Evolutionary conservation across 2,888 invertebrate genomes (phyloP).

Genomic region (Temnothorax unifasciatus): DNA sequence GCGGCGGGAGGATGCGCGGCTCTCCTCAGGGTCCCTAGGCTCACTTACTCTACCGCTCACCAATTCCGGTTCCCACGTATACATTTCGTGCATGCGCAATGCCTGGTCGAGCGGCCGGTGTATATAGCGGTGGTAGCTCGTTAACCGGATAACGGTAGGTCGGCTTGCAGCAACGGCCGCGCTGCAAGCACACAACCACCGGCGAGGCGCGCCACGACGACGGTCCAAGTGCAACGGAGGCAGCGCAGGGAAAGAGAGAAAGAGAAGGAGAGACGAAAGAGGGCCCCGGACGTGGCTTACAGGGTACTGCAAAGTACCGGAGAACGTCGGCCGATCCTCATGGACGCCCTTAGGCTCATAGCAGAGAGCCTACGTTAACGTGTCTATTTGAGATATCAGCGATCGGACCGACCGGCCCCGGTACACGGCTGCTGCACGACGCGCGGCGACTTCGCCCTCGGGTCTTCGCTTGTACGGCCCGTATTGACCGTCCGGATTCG

Average conservation of each 20-base stretch:
- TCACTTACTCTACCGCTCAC: conserved; percentile 60
- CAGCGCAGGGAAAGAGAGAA: background rate
- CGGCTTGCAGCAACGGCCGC: conserved; percentile 73
- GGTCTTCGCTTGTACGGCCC: conserved; percentile 54
- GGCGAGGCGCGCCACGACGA: conserved; percentile 41
- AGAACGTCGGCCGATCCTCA: conserved; percentile 69
- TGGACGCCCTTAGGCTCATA: conserved; percentile 76
- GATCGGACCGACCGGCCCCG: conserved; percentile 73
- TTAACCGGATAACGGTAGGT: conserved; percentile 86
- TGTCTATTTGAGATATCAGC: conserved; percentile 84
- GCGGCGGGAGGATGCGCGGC: conserved; percentile 63
- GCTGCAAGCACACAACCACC: conserved; percentile 74
- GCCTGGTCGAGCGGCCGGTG: conserved; percentile 81
- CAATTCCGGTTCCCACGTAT: conserved; percentile 87
- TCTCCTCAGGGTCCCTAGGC: conserved; percentile 69
- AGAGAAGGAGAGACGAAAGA: conserved; percentile 49
- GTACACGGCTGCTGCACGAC: conserved; percentile 77
- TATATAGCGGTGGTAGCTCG: conserved; percentile 85
- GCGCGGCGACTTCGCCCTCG: conserved; percentile 69
- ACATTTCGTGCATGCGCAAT: conserved; percentile 86
- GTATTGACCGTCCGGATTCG: conserved; percentile 37
- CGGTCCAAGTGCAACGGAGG: conserved; percentile 40
- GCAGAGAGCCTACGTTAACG: conserved; percentile 78
- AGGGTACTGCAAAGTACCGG: conserved; percentile 72
- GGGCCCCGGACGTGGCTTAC: conserved; percentile 66